phyloP scores from a whole-genome alignment of 2,113 vertebrate species.

The Melanerpes formicivorus region DNA sequence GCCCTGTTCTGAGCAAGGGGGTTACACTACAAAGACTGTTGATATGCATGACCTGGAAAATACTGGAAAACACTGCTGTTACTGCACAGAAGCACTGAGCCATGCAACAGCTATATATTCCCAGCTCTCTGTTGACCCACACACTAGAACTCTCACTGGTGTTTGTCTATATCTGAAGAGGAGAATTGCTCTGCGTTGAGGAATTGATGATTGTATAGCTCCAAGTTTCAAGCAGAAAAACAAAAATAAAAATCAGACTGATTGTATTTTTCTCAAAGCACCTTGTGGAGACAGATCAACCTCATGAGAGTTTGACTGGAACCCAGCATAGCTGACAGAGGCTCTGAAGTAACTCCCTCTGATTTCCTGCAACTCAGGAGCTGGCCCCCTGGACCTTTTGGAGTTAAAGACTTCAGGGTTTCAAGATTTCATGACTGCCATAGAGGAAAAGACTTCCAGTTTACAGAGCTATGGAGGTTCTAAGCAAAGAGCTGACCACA shows the following conservation, averaged over 20 bases:
- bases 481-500: not conserved
- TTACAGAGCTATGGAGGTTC: not conserved
- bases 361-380: not conserved
- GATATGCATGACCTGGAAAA: slow-evolving; percentile 50
- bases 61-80: slow-evolving; percentile 5
- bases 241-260: not conserved
- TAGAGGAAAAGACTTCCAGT: not conserved
- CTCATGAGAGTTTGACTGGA: not conserved
- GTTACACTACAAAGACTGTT: not conserved
- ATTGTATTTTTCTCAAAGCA: not conserved
- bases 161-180: not conserved
- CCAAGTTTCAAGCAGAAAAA: not conserved
- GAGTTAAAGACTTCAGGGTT: not conserved
- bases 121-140: not conserved
- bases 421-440: not conserved
- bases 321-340: not conserved
- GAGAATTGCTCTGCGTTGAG: not conserved
- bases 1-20: not conserved
- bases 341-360: not conserved
- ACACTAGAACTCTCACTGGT: not conserved
- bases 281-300: not conserved
- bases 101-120: slow-evolving; percentile 19
- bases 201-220: not conserved
- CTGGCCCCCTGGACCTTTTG: not conserved
- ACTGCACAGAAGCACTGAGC: slow-evolving; percentile 41